Conservation (phyloP, 2,797 vertebrate species). For the Catamblyrhynchus diadema region DNA sequence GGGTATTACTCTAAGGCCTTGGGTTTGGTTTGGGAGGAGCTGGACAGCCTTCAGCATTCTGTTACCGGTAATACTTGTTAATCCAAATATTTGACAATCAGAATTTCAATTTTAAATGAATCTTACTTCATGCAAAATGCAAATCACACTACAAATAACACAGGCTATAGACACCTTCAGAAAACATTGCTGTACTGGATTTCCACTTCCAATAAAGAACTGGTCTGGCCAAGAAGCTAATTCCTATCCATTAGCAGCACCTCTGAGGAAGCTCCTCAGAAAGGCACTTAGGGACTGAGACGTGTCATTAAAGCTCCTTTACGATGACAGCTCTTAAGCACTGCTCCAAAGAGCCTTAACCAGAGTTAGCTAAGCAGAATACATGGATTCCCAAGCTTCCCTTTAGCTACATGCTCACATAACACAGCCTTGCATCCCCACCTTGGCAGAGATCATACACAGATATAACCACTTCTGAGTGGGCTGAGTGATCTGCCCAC, state of each 20-base stretch:
- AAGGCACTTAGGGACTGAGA: background rate
- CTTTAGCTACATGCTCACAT: background rate
- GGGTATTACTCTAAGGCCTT: background rate
- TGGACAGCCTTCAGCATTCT: background rate
- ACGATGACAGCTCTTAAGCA: background rate
- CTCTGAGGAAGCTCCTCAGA: background rate
- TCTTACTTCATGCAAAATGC: background rate
- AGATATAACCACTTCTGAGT: background rate
- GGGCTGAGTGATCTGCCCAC: background rate
- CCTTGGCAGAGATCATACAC: background rate
- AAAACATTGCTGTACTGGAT: background rate
- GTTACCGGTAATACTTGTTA: slow-evolving; percentile 37
- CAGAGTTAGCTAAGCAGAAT: background rate
- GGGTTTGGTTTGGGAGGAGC: slow-evolving; percentile 8
- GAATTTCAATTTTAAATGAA: background rate
- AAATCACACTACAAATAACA: background rate
- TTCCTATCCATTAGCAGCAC: background rate
- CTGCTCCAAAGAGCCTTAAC: background rate
- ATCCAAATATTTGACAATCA: background rate
- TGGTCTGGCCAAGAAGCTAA: background rate
- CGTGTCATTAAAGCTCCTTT: background rate
- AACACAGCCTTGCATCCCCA: accelerated
- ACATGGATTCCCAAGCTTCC: background rate
- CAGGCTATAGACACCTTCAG: background rate
- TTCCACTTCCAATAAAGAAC: background rate